Conservation (phyloP, 2,113 vertebrate genomes). For the Connochaetes taurinus region DNA sequence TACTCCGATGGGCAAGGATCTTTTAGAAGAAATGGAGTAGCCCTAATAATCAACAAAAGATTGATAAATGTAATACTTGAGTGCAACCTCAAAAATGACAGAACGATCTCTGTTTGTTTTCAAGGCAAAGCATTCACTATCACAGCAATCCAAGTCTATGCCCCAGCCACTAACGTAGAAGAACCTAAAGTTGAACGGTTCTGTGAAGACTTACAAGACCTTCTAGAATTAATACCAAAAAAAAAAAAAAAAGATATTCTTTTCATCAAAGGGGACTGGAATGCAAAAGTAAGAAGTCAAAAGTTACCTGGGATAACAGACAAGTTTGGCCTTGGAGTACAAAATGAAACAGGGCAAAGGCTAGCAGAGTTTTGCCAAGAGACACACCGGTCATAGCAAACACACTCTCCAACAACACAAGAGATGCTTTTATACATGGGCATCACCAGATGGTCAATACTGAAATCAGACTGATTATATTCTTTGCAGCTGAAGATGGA, state of each 20-base stretch:
- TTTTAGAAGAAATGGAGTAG: background rate
- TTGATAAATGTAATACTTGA: background rate
- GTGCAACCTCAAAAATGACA: background rate
- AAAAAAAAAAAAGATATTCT: background rate
- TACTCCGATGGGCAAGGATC: background rate
- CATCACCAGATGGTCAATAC: background rate
- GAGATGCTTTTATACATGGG: background rate
- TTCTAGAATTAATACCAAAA: background rate
- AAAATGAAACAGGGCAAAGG: background rate
- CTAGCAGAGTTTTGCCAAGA: background rate
- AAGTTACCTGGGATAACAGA: background rate
- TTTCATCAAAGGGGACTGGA: background rate
- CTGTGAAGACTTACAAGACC: background rate
- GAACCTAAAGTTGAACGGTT: background rate
- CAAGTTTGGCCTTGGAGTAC: background rate
- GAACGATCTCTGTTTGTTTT: background rate
- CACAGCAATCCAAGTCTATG: background rate
- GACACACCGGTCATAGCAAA: background rate
- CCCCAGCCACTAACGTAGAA: background rate
- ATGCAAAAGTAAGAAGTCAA: background rate
- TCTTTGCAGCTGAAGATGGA: background rate
- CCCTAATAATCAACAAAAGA: background rate
- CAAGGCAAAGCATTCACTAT: background rate
- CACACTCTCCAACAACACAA: background rate
- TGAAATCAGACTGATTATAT: background rate